phyloP scores from a whole-genome alignment of 1,140 invertebrate genomes.

The Trachymyrmex septentrionalis region DNA sequence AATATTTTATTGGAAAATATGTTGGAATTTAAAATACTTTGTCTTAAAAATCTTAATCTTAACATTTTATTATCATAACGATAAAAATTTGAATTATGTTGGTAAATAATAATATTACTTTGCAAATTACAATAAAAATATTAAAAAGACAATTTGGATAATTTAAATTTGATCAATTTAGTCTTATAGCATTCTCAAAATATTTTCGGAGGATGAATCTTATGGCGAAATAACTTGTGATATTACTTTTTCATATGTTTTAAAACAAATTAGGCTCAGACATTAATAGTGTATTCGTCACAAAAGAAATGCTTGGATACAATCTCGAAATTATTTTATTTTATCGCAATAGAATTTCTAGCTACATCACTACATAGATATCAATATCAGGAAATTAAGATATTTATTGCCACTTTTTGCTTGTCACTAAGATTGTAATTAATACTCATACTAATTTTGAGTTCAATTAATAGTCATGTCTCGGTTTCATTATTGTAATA shows the following conservation, averaged over 20 bases:
- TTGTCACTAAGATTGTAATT: background rate
- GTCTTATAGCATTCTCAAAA: background rate
- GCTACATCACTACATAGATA: background rate
- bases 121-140: background rate
- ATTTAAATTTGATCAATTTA: background rate
- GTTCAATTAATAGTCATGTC: background rate
- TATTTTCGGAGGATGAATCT: background rate
- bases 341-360: background rate
- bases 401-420: background rate
- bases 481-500: constrained; percentile 9
- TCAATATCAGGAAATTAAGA: background rate
- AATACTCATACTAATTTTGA: constrained; percentile 23
- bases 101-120: background rate
- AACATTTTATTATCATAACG: background rate
- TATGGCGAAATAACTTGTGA: background rate
- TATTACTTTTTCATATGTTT: background rate
- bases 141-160: background rate
- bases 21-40: background rate
- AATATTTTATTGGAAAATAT: background rate
- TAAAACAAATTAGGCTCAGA: background rate
- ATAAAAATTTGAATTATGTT: background rate
- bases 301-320: background rate
- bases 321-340: background rate
- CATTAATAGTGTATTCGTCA: background rate
- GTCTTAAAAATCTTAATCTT: background rate